Evolutionary conservation across 1,140 invertebrate species (phyloP).

Genomic region (Saccostrea cuccullata): DNA sequence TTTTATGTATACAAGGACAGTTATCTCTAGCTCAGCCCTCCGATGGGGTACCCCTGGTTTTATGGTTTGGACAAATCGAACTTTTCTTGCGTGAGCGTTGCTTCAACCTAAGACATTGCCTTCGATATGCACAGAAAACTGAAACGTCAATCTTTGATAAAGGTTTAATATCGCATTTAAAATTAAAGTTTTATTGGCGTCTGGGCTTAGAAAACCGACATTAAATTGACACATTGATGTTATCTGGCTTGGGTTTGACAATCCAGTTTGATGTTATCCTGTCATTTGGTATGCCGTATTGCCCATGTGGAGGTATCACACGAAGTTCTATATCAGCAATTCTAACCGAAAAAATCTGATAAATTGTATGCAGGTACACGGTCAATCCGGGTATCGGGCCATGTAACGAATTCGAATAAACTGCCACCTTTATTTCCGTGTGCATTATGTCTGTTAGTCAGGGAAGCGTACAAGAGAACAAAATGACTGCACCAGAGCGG

Average conservation of each 20-base stretch:
- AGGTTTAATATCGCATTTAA: constrained; percentile 18
- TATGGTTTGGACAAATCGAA: no score
- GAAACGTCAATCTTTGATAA: constrained; percentile 28
- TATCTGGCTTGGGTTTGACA: constrained; percentile 1
- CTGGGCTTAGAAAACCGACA: not conserved
- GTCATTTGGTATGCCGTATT: constrained; percentile 14
- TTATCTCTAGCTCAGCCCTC: no score
- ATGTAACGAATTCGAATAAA: constrained; percentile 15
- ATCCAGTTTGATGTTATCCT: not conserved
- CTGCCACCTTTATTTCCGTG: constrained; percentile 9
- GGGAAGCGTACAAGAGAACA: not conserved
- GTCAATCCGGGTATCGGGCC: constrained; percentile 5
- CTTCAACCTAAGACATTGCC: not conserved
- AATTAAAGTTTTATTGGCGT: constrained; percentile 25
- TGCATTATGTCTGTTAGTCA: not conserved
- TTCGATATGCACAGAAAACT: not conserved
- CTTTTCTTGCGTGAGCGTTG: not conserved
- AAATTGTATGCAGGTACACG: constrained; percentile 1
- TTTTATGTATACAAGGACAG: no score
- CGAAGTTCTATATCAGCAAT: not conserved
- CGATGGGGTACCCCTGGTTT: no score
- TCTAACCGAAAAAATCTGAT: constrained; percentile 15
- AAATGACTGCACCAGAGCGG: no score
- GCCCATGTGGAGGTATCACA: not conserved
- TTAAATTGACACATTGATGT: constrained; percentile 31